Base-by-base conservation (phyloP, 2,888 invertebrate genomes). In the Caenorhabditis angaria region DNA sequence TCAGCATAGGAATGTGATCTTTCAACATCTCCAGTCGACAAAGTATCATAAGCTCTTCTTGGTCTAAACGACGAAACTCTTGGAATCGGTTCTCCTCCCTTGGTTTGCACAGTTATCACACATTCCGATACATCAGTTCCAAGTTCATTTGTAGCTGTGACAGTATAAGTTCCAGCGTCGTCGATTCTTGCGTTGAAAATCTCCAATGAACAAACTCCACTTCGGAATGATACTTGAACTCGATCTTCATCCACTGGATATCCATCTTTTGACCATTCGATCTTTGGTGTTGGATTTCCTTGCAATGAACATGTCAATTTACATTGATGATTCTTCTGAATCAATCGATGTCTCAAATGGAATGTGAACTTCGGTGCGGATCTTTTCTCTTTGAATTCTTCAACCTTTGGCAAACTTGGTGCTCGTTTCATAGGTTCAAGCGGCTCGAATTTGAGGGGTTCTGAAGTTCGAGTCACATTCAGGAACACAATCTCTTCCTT, bases 121-220 rank as follows among this genome's bases (percentile, higher is more conserved):
- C 95, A 95, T 77, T 92, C 92, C 20, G 97, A 96, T 90, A 97
- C 96, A 86, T 96, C 97, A 32, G 92, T 92, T 84, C 99, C 99
- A 88, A 96, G 94, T 61, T 91, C 91, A 90, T 99, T 99, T 80
- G 93, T 93, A 22, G 99, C 97, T 41, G 93, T 91, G 89, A 97
- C 97, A 53, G 92, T 92, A 90, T 99, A 99, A 88, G 94, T 94
- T 81, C 99, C 99, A 76, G 95, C 94, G 90, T 99, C 99, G 69
- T 93, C 93, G 0, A 95, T 93, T 85, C 93, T 92, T 88, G 96
- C 95, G 89, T 94, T 94, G 79, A 94, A 91, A 83, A 99, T 95
- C 91, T 99, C 99, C 90, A 99, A 92, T 0, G 96, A 94, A 62
- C 96, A 93, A 55, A 99, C 96, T 83, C 99, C 99, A 88, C 95